Conservation (phyloP, 2,797 vertebrate species). For the Siniperca scherzeri region DNA sequence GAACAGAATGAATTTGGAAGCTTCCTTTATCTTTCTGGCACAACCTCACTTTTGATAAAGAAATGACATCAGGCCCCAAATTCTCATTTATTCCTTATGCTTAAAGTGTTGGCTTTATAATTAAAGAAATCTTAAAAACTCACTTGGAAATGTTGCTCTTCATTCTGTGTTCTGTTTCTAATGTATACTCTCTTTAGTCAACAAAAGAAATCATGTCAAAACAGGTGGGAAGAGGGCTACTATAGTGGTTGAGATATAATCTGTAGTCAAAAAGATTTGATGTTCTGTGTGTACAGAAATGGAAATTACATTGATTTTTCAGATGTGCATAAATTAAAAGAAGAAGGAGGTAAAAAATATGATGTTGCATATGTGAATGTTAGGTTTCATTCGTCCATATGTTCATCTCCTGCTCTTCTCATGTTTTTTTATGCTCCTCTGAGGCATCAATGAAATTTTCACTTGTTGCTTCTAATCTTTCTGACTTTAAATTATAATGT, state of each 20-base stretch:
- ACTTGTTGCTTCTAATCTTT: background rate
- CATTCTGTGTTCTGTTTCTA: background rate
- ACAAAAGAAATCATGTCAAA: background rate
- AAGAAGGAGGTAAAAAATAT: background rate
- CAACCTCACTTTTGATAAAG: background rate
- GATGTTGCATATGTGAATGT: conserved; percentile 2
- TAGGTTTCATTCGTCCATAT: background rate
- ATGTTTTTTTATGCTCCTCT: conserved; percentile 9
- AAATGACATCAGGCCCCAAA: background rate
- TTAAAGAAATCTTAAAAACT: background rate
- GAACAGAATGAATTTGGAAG: conserved; percentile 1
- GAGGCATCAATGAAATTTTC: conserved; percentile 23
- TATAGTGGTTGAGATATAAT: background rate
- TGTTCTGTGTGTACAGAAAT: background rate
- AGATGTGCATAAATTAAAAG: background rate
- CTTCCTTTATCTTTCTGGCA: conserved; percentile 8
- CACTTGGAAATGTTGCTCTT: background rate
- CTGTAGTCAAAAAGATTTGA: background rate
- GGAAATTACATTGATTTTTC: background rate
- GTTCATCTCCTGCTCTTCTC: conserved; percentile 2
- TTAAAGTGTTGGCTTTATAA: background rate
- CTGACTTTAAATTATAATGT: conserved; percentile 1
- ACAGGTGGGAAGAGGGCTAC: background rate
- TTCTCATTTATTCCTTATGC: background rate
- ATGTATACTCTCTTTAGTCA: background rate